A percentile compares a stretch with the other conserved stretches of the same genome.
Evolutionary conservation across 1,140 invertebrate species (phyloP).

Genomic region (Ips nitidus): DNA sequence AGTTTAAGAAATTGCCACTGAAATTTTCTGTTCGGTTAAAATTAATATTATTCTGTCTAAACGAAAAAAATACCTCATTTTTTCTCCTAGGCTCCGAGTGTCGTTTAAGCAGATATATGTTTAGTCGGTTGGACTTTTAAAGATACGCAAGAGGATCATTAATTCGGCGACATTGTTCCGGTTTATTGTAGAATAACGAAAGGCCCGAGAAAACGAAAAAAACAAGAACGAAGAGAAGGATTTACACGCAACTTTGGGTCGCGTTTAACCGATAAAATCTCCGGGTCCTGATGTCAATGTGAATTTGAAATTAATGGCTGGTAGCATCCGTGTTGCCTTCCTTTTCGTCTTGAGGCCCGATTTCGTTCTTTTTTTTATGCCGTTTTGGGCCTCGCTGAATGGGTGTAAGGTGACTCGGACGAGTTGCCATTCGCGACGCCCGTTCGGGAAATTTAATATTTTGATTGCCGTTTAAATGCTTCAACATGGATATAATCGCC

Average conservation of each 20-base stretch:
- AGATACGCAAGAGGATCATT: too few relatives aligned
- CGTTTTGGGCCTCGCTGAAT: slow-evolving; percentile 1
- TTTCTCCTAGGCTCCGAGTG: too few relatives aligned
- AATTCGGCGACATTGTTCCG: too few relatives aligned
- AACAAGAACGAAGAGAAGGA: slow-evolving; percentile 3
- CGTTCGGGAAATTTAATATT: slow-evolving; percentile 27
- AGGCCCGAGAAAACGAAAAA: background rate
- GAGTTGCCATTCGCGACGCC: slow-evolving; percentile 19
- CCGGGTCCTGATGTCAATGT: slow-evolving; percentile 31
- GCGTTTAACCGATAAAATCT: slow-evolving; percentile 32
- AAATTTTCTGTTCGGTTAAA: too few relatives aligned
- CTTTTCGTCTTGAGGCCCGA: slow-evolving; percentile 6
- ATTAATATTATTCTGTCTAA: too few relatives aligned
- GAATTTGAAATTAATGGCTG: slow-evolving; percentile 30
- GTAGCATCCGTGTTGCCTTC: slow-evolving; percentile 30
- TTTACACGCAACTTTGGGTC: slow-evolving; percentile 29
- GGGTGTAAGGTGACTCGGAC: slow-evolving; percentile 27
- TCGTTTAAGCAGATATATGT: too few relatives aligned
- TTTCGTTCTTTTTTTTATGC: slow-evolving; percentile 6
- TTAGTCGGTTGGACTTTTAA: too few relatives aligned
- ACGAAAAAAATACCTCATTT: too few relatives aligned
- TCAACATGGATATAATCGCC: slow-evolving; percentile 12
- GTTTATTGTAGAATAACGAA: too few relatives aligned
- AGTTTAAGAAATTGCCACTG: too few relatives aligned
- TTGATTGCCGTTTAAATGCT: slow-evolving; percentile 23